Evolutionary conservation across 2,888 invertebrate species (phyloP), one percentile per base, ranked within the genome.

Genomic region (Pheosia gnoma): DNA sequence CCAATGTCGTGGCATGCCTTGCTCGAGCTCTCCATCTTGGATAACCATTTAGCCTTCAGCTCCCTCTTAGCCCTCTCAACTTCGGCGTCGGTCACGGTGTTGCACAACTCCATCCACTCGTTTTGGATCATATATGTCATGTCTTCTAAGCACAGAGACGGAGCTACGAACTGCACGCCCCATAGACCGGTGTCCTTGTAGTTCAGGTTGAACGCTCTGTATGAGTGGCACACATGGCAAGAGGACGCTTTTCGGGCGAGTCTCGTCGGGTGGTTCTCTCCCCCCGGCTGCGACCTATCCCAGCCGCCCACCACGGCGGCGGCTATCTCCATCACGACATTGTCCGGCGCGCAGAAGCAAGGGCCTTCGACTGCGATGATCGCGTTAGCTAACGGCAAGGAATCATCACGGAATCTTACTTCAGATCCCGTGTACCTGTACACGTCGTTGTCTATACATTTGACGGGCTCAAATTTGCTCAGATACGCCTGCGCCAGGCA

Each of bases 141-240:
- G 69, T 96, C 94, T 75, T 96, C 96, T 65, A 95, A 91, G 67
- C 95, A 93, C 78, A 96, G 78, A 6, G 95, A 95, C 67, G 96
- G 96, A 59, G 95, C 95, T 2, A 98, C 96, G 74, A 96, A 98
- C 83, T 98, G 98, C 47, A 97, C 95, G 10, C 98, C 98, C 98
- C 99, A 99, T 3, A 99, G 94, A 11, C 99, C 99, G 11, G 99
- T 99, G 83, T 99, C 99, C 84, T 98, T 98, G 92, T 99, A 99
- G 86, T 97, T 97, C 3, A 99, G 98, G 88, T 98, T 98, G 90
- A 99, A 99, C 36, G 98, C 96, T 89, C 98, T 98, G 93, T 97
- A 99, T 67, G 97, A 97, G 84, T 99, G 98, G 78, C 97, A 97
- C 5, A 97, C 89, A 54, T 95, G 91, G 49, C 93, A 93, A 59